Base-by-base conservation (phyloP, 2,797 vertebrate genomes). In the Rhinella marina region DNA sequence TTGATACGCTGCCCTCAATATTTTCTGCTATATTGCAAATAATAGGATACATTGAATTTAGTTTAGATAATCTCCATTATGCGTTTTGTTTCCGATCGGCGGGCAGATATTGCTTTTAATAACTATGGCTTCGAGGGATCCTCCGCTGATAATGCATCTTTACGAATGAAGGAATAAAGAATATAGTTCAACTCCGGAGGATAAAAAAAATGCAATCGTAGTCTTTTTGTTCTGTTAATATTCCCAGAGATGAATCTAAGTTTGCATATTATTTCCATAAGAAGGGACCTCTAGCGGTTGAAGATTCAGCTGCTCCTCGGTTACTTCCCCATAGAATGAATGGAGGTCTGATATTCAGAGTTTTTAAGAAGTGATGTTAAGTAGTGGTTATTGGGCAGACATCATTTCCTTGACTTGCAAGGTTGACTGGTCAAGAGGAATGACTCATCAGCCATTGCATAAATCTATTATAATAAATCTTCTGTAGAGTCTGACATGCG, bases 21-120 rank as follows among this genome's bases (percentile, higher is more conserved):
- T 88, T 80, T 88, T 79, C 82, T 88, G 62, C 62, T 54, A 88
- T 84, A 84, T 84, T 88, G 64, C 81, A 88, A 84, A 88, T 84
- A 84, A 84, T 70, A 70, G 76, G 76, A 84, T 84, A 72, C 62
- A 68, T 56, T 88, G 62, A 76, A 81, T 81, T 75, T 84, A 79
- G 87, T 72, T 70, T 29, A 84, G 61, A 88, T 88, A 84, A 84
- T 84, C 81, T 88, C 81, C 87, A 83, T 87, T 82, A 84, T 79
- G 75, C 23, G 50, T 66, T 88, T 84, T 88, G 82, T 88, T 84
- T 88, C 62, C 23, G 72, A 88, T 82, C 79, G 56, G 70, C 61
- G 9, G 48, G 23, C 59, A 76, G 88, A 86, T 89, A 64, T 82
- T 32, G 78, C 72, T 86, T 82, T 89, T 89, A 82, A 78, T 86